Base-by-base conservation (phyloP, 2,113 vertebrate genomes). In the Paradisaea rubra region DNA sequence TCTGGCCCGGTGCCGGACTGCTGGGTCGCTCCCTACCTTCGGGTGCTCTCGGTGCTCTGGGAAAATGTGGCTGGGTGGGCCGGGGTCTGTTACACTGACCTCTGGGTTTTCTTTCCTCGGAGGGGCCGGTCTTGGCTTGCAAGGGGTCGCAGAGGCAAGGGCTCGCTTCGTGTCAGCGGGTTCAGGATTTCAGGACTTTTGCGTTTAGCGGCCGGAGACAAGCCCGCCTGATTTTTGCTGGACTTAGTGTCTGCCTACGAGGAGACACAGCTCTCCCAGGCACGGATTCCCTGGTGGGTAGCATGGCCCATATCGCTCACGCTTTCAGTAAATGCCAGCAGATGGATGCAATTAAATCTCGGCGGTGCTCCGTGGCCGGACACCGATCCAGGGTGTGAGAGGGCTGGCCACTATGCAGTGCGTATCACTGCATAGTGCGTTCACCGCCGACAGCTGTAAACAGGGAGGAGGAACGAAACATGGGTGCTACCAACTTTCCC, bases 291-390 rank as follows among this genome's bases (percentile, higher is more conserved):
- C 59, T 20, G 68, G 15, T 11, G 64, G 22, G 45, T 27, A 50
- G 24, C 74, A 3, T 2, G 72, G 64, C 56, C 47, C 68, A 1
- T 59, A 60, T 47, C 13, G 22, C 41, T 89, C 81, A 30, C n/a
- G 59, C 81, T 82, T 53, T 33, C 57, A 73, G 30, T 30, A 64
- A 88, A 91, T 37, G 89, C 50, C 76, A 41, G 71, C 71, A 93
- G 79, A 95, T 66, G 90, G 79, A 82, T 82, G 70, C 85, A 82
- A 80, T 69, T 86, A 89, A 89, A 82, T 35, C 78, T 61, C 76
- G 50, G 57, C 33, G 2, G 49, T 72, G 21, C 66, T 91, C 61
- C 31, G n/a, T 25, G 13, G 50, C 54, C 42, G 23, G 66, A 77
- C 92, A 66, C 23, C 5, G 68, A 47, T 21, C 41, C 45, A 27